Percentiles rank a stretch among this genome's conserved stretches.
These are phyloP conservation scores for Aurelia sp. DNA, from an alignment of 30 jellyfish, hydroid and myxozoan genomes.

Conservation along the genomic window DNA sequence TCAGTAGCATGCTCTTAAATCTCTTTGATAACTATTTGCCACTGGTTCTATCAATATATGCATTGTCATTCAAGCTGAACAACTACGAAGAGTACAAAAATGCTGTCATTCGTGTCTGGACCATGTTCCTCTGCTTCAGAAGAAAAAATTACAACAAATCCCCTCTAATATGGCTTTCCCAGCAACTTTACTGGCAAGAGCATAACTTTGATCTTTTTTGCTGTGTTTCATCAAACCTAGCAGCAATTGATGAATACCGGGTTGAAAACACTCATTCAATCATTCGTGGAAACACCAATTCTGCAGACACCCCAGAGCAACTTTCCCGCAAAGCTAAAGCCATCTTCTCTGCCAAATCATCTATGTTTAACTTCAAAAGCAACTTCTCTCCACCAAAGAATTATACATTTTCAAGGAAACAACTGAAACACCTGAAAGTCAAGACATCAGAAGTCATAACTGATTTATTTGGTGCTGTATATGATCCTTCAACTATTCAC, in stretches of 20 bases:
- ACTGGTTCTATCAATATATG: no score
- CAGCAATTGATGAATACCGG: slow-evolving; percentile 7
- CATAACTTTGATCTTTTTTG: neutral
- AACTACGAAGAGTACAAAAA: neutral
- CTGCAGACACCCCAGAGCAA: slow-evolving; percentile 3
- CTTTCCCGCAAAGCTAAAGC: slow-evolving; percentile 1
- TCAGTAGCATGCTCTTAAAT: no score
- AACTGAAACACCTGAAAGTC: neutral
- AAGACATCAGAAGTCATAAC: neutral
- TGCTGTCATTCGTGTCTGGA: neutral
- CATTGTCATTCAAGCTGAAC: no score
- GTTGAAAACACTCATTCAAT: neutral
- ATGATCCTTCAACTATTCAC: no score
- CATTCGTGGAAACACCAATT: neutral
- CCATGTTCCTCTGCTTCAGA: slow-evolving; percentile 8
- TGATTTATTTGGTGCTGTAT: no score
- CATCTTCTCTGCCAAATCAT: neutral
- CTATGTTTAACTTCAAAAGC: slow-evolving; percentile 1
- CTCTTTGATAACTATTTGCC: no score
- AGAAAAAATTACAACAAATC: neutral
- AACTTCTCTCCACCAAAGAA: slow-evolving; percentile 12
- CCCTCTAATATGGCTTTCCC: neutral
- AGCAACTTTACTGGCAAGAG: slow-evolving; percentile 7
- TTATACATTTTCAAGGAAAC: neutral
- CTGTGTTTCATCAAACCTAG: neutral